A percentile compares a stretch with the other conserved stretches of the same genome.
Conservation (phyloP, 2,888 invertebrate species). For the Lasius fuliginosus region DNA sequence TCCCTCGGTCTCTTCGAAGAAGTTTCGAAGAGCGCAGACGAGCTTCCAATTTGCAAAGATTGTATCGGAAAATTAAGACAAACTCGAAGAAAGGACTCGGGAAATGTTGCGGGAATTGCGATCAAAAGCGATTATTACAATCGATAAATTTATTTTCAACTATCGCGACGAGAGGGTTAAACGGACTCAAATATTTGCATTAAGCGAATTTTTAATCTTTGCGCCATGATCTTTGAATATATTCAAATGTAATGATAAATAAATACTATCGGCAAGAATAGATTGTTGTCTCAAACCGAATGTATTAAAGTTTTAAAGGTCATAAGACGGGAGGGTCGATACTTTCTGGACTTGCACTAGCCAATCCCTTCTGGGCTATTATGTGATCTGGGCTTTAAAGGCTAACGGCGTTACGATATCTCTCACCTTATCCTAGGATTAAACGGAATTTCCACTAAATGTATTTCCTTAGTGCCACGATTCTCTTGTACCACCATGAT, state of each 20-base stretch:
- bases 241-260: constrained; percentile 3
- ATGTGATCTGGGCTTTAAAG: constrained; percentile 41
- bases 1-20: constrained; percentile 16
- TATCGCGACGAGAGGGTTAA: not conserved
- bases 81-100: not conserved
- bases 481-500: constrained; percentile 17
- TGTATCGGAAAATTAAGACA: constrained; percentile 48
- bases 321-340: not conserved
- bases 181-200: not conserved
- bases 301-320: constrained; percentile 39
- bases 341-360: constrained; percentile 5
- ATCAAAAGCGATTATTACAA: not conserved
- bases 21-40: constrained; percentile 27
- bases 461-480: constrained; percentile 32
- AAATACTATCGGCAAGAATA: not conserved
- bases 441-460: constrained; percentile 46
- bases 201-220: constrained; percentile 1
- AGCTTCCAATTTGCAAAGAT: constrained; percentile 43
- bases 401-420: constrained; percentile 43
- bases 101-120: not conserved
- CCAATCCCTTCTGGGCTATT: constrained; percentile 37
- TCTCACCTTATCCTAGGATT: constrained; percentile 42
- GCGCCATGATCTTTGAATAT: not conserved
- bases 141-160: constrained; percentile 2
- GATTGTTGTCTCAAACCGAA: not conserved